Evolutionary conservation across 2,113 vertebrate genomes (phyloP), one percentile per base, ranked within the genome.

Genomic region (Psammodynastes pulverulentus): DNA sequence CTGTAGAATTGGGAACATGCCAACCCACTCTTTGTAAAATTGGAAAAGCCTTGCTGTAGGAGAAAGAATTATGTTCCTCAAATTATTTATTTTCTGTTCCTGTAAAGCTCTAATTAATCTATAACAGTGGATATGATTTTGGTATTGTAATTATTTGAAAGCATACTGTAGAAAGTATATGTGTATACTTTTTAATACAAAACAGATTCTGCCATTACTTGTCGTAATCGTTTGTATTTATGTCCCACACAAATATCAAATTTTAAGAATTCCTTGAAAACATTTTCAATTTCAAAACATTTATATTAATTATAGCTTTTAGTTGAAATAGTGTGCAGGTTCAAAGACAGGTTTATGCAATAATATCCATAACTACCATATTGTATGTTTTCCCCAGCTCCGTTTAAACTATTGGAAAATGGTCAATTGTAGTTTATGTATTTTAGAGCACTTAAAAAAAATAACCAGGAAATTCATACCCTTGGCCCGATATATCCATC

Each of bases 401-500:
- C 85, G 29, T 54, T 46, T 45, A 51, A 13, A 12, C 15, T 21
- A 1, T 0, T 0, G 2, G 49, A 49, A 54, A 45, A 84, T 45
- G 9, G 49, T 46, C 3, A 87, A 53, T 9, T 85, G 48, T 62
- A 79, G 6, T 13, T 1, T 6, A 23, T 12, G 85, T 92, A 89
- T 1, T 3, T 1, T 1, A 0, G 8, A 2, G 34, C n/a, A 86
- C 87, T 10, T 4, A 46, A 89, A 67, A 86, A 84, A 62, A n/a
- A 13, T 10, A 49, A 49, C 56, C 54, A 91, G 91, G 4, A 9
- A 19, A n/a, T 90, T 53, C 97, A 89, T 97, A 98, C 98, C 96
- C 96, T 96, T 1, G 95, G 96, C 86, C 98, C 98, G 0, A 96
- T 24, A 43, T 95, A 94, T 94, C 98, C 98, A 0, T 96, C 91